Percentiles rank a stretch among this genome's conserved stretches.
phyloP scores from a whole-genome alignment of 1,140 invertebrate species.

The Euura lappo region DNA sequence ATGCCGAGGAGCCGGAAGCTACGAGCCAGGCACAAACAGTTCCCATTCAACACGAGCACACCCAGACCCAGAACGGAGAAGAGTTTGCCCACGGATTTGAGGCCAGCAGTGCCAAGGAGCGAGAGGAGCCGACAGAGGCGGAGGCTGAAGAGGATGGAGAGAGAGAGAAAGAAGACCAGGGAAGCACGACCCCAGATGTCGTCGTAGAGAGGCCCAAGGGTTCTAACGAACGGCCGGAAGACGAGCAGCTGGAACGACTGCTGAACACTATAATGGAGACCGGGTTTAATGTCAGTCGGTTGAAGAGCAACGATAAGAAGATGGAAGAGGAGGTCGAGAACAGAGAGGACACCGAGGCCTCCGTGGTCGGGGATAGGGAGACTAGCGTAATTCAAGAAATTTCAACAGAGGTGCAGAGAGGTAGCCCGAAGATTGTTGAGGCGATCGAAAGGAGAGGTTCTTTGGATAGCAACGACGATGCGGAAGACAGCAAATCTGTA shows the following conservation, averaged over 20 bases:
- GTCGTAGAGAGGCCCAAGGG: slow-evolving; percentile 16
- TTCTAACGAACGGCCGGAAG: slow-evolving; percentile 35
- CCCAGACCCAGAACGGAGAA: slow-evolving; percentile 19
- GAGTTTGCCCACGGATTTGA: slow-evolving; percentile 29
- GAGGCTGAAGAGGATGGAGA: not conserved
- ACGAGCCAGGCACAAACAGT: slow-evolving; percentile 25
- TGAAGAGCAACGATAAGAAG: slow-evolving; percentile 16
- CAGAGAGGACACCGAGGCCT: slow-evolving; percentile 16
- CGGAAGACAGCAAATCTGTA: slow-evolving; percentile 8
- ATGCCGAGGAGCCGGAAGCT: slow-evolving; percentile 37
- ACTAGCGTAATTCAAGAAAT: slow-evolving; percentile 11
- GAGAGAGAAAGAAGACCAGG: not conserved
- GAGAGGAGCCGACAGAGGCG: not conserved
- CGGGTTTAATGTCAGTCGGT: slow-evolving; percentile 34
- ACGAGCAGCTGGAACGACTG: slow-evolving; percentile 49
- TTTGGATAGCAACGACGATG: slow-evolving; percentile 9
- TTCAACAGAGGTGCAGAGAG: not conserved
- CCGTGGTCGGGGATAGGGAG: slow-evolving; percentile 11
- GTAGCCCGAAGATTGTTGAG: not conserved
- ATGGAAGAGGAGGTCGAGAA: slow-evolving; percentile 20
- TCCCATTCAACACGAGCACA: slow-evolving; percentile 30
- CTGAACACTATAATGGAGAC: slow-evolving; percentile 51
- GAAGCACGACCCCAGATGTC: not conserved
- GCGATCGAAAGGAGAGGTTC: not conserved
- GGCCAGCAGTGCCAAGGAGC: slow-evolving; percentile 17